Percentiles rank a stretch among this genome's conserved stretches.
These are phyloP conservation scores for Sebastes kiyomatsui DNA, from an alignment of 2,797 vertebrate genomes.

Conservation along the genomic window DNA sequence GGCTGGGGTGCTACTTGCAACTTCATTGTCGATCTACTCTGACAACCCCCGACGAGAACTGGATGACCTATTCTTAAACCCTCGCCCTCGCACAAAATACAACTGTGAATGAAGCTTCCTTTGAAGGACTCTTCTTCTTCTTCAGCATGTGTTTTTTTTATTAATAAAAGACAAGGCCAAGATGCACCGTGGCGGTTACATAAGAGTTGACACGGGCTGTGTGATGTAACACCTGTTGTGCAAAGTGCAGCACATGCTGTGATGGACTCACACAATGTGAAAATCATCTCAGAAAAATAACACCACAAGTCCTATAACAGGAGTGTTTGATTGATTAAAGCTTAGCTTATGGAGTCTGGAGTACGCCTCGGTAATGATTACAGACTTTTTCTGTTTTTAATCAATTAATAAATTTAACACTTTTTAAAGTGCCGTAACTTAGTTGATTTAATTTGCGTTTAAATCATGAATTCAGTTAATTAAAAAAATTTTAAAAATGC, in stretches of 20 bases:
- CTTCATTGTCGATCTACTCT: conserved; percentile 25
- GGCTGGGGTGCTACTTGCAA: neutral
- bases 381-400: neutral
- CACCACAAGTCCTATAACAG: too few species aligned
- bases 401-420: neutral
- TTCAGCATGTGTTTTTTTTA: conserved; percentile 13
- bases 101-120: conserved; percentile 29
- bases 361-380: neutral
- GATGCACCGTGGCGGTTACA: conserved; percentile 38
- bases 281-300: neutral
- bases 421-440: neutral
- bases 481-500: too few species aligned
- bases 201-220: conserved; percentile 48
- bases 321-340: neutral
- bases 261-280: conserved; percentile 19
- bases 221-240: conserved; percentile 68
- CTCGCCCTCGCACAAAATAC: conserved; percentile 3
- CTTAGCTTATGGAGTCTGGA: neutral
- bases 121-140: conserved; percentile 10
- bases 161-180: conserved; percentile 46
- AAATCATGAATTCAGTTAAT: neutral
- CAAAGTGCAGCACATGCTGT: conserved; percentile 42
- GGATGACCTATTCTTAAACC: conserved; percentile 26
- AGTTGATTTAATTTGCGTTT: neutral
- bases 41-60: neutral